Evolutionary conservation across 35 echinoderm and acorn worm genomes (phyloP).

Genomic region (Amphiura filiformis): DNA sequence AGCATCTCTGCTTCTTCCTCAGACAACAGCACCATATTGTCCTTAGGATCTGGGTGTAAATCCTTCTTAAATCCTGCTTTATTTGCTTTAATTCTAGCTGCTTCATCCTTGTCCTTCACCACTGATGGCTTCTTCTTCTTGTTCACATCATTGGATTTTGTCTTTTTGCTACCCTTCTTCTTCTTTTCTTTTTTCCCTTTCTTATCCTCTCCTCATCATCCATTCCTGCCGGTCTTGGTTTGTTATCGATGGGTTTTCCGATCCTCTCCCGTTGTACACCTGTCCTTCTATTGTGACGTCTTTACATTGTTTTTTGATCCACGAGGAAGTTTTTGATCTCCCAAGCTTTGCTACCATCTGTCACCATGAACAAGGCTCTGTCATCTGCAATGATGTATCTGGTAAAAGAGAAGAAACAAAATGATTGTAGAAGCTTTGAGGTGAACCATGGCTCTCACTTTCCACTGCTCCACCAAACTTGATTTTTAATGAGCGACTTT

Average conservation of each 20-base stretch:
- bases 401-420: slow-evolving; percentile 13
- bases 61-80: background rate
- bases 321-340: slow-evolving; percentile 98
- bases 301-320: slow-evolving; percentile 72
- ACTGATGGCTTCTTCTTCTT: slow-evolving; percentile 30
- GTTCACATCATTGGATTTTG: background rate
- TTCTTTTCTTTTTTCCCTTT: slow-evolving; percentile 24
- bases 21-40: background rate
- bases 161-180: background rate
- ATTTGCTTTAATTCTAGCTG: background rate
- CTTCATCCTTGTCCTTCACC: slow-evolving; percentile 9
- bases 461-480: too few species aligned
- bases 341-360: slow-evolving; percentile 81
- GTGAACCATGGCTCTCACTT: too few species aligned
- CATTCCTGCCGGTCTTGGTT: slow-evolving; percentile 18
- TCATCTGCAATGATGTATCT: slow-evolving; percentile 78
- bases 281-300: slow-evolving; percentile 89
- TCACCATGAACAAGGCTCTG: slow-evolving; percentile 57
- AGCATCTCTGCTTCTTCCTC: background rate
- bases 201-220: slow-evolving; percentile 39
- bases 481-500: too few species aligned
- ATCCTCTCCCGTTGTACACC: slow-evolving; percentile 79
- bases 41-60: background rate
- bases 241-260: slow-evolving; percentile 56
- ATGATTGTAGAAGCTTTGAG: too few species aligned